These are phyloP conservation scores for Shargacucullia verbasci DNA, from an alignment of 2,888 invertebrate species.

Conservation along the genomic window DNA sequence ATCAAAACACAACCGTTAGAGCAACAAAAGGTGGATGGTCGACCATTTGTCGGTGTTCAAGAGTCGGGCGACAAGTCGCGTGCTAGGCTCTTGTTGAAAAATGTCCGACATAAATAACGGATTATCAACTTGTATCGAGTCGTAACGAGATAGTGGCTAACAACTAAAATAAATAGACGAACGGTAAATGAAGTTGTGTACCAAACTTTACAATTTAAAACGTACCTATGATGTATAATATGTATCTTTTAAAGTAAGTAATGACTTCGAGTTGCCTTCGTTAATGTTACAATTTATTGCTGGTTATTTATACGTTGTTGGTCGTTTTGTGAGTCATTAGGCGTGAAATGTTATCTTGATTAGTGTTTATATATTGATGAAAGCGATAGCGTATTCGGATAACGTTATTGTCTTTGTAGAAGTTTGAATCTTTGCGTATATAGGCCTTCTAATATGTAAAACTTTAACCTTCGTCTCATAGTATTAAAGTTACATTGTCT, in stretches of 20 bases:
- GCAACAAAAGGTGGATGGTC: constrained; percentile 81
- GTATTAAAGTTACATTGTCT: no score
- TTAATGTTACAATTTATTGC: constrained; percentile 77
- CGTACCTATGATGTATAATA: constrained; percentile 62
- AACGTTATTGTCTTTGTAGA: constrained; percentile 28
- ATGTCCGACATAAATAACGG: constrained; percentile 85
- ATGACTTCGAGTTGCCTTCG: constrained; percentile 63
- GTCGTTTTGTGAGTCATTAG: constrained; percentile 64
- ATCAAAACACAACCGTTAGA: constrained; percentile 85
- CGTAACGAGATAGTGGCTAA: constrained; percentile 80
- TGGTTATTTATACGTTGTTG: constrained; percentile 66
- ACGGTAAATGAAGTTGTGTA: constrained; percentile 83
- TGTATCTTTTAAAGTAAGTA: constrained; percentile 65
- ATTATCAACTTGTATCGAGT: constrained; percentile 85
- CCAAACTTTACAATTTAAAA: constrained; percentile 61
- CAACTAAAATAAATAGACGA: constrained; percentile 83
- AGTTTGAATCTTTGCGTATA: constrained; percentile 1
- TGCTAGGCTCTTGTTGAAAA: constrained; percentile 78
- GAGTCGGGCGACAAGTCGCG: constrained; percentile 79
- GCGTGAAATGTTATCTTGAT: constrained; percentile 69
- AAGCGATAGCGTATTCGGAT: constrained; percentile 52
- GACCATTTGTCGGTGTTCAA: constrained; percentile 75
- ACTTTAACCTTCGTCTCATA: no score
- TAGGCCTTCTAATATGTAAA: no score
- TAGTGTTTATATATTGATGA: constrained; percentile 56